Evolutionary conservation across 1,140 invertebrate genomes (phyloP).

Genomic region (Drosophila hydei): DNA sequence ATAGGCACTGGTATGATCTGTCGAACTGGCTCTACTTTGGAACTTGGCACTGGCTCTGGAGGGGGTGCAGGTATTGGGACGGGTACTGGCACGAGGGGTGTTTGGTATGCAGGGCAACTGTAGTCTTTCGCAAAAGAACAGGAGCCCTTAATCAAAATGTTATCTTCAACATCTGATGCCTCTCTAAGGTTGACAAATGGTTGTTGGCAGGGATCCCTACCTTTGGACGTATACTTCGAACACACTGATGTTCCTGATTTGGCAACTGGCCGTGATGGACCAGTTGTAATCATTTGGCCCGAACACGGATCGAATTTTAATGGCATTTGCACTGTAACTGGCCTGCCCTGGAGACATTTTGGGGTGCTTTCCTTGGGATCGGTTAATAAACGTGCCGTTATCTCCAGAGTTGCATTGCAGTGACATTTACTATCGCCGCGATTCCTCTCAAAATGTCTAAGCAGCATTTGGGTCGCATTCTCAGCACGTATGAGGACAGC

Average conservation of each 20-base stretch:
- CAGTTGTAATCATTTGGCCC: conserved; percentile 13
- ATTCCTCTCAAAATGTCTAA: conserved; percentile 44
- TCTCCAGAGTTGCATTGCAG: conserved; percentile 52
- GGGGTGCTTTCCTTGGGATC: conserved; percentile 2
- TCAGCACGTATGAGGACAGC: conserved; percentile 39
- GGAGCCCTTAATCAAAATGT: background rate
- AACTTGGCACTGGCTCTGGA: background rate
- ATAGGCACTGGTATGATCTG: background rate
- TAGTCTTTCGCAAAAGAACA: background rate
- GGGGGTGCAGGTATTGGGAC: background rate
- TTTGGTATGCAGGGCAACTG: background rate
- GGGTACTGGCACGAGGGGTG: background rate
- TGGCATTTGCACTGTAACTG: conserved; percentile 65
- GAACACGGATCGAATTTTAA: conserved; percentile 59
- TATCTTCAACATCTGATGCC: background rate
- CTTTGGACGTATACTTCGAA: background rate
- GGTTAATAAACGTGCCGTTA: conserved; percentile 54
- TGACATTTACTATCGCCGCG: conserved; percentile 6
- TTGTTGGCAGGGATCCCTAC: background rate
- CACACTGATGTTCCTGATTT: background rate
- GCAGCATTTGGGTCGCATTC: conserved; percentile 38
- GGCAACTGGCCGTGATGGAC: background rate
- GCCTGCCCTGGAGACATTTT: conserved; percentile 38
- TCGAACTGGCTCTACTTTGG: background rate
- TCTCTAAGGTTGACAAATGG: background rate